Evolutionary conservation across 2,797 vertebrate species (phyloP), one percentile per base, ranked within the genome.

Genomic region (Petrocephalus schoutedeni): DNA sequence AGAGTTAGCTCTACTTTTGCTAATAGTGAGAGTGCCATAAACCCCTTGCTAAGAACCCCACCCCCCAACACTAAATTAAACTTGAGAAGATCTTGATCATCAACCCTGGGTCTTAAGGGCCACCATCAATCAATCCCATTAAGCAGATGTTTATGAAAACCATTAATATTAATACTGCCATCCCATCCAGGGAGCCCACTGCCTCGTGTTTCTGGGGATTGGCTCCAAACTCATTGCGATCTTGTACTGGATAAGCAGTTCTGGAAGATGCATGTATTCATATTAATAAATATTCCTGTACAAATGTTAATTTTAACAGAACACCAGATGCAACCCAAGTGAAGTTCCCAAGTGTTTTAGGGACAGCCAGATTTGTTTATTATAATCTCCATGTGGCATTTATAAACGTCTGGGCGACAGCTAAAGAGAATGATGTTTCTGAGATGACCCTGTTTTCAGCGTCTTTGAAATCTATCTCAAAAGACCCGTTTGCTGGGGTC

Each of bases 401-500:
- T 32, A 14, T 28, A 67, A 67, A 23, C 32, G 61, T 32, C 61
- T 67, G 61, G 61, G 23, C 23, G 10, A 32, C 28, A 23, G 12
- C 23, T 32, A 67, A 32, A 32, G 23, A 67, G 61, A 67, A 10
- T 28, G 23, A 67, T 67, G 10, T 32, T 14, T 67, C 4, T 67
- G 23, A 32, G n/a, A 32, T 71, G 64, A 36, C 64, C 64, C 28
- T 36, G 64, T 36, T 71, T 36, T 16, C 4, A 4, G 28, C 64
- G 5, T 67, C 61, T 10, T 32, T 32, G 61, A 32, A 4, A 23
- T 67, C 21, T 12, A 67, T 67, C 64, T 67, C 64, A 67, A 67
- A 14, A 67, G 64, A 36, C 64, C 14, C 49, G 14, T 28, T 85
- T 12, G 59, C 89, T 92, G 92, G 92, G 92, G 92, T 45, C 91